A percentile compares a stretch with the other conserved stretches of the same genome.
Conservation (phyloP, 2,113 vertebrate genomes). For the Coryphaenoides rupestris region DNA sequence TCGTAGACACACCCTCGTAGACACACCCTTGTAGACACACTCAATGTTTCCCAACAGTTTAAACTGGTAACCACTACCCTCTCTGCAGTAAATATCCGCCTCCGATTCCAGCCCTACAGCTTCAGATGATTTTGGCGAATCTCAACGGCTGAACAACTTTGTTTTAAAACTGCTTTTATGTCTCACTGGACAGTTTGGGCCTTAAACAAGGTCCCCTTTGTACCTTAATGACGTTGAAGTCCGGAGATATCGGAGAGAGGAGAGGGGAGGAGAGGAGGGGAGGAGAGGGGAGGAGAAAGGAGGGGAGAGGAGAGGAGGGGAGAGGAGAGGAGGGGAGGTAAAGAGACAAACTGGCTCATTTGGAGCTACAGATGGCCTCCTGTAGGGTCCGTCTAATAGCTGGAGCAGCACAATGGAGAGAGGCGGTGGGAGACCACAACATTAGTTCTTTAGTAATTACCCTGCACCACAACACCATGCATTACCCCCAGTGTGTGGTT, state of each 20-base stretch:
- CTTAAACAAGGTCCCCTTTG: too few species aligned
- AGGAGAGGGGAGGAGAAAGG: not conserved
- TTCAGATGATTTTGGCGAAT: too few species aligned
- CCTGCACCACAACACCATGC: slow-evolving; percentile 18
- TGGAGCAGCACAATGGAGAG: slow-evolving; percentile 52
- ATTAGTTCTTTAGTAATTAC: slow-evolving; percentile 51
- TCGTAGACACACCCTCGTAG: too few species aligned
- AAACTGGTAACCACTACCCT: too few species aligned
- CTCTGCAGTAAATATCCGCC: too few species aligned
- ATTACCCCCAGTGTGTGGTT: slow-evolving; percentile 17
- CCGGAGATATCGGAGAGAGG: not conserved
- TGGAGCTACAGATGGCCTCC: slow-evolving; percentile 50
- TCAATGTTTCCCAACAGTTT: too few species aligned
- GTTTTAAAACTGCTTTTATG: too few species aligned
- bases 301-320: slow-evolving; percentile 17
- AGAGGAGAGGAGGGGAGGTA: slow-evolving; percentile 22
- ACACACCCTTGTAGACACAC: too few species aligned
- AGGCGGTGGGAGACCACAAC: slow-evolving; percentile 47
- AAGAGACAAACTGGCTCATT: slow-evolving; percentile 60
- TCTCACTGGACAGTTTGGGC: too few species aligned
- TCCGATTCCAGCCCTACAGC: too few species aligned
- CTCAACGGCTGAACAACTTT: too few species aligned
- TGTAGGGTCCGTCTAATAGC: slow-evolving; percentile 52
- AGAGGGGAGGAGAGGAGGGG: not conserved
- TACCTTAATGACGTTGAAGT: too few species aligned